Base-by-base conservation (phyloP, 2,888 invertebrate species). In the Drosophila rellima region DNA sequence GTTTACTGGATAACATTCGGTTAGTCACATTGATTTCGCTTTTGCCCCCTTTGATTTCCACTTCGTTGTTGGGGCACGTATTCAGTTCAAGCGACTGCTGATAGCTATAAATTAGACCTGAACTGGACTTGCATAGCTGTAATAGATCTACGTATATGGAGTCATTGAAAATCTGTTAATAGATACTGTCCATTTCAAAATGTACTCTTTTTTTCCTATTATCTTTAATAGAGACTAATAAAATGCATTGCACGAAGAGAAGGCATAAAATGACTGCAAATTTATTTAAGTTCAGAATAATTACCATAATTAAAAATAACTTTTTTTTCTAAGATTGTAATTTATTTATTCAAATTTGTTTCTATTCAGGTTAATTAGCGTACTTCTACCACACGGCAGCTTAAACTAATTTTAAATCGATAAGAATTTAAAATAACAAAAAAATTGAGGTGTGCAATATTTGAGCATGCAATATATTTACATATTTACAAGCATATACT, bases 1-100 rank as follows among this genome's bases (percentile, higher is more conserved):
- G 23, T 33, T 45, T 29, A 45, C 37, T 23, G 35, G 15, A 35
- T n/a, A 50, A 35, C 50, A 35, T 33, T 52, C 20, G 35, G 54
- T 44, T 35, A 52, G 44, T 61, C 35, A n/a, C 60, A 45, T 61
- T 60, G 60, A 60, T 60, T 60, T 60, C 10, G 44, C 15, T 40
- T 31, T 45, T 33, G 18, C 17, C 15, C 23, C 39, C 29, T 39
- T 37, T 51, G 18, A 33, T 20, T 18, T 13, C 48, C 48, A 31
- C n/a, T 48, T 33, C 8, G 23, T 26, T 44, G 40, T 15, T 56
- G 56, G 5, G 45, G 57, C 47, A 57, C 57, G 57, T 57, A 18
- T 37, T 18, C 56, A 35, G 35, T 35, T 45, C 44, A 45, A 20
- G 33, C 45, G 45, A 35, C 45, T 56, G 45, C 35, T 56, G 56